Evolutionary conservation across 1,140 invertebrate genomes (phyloP), one percentile per base, ranked within the genome.

Genomic region (Drosophila jambulina): DNA sequence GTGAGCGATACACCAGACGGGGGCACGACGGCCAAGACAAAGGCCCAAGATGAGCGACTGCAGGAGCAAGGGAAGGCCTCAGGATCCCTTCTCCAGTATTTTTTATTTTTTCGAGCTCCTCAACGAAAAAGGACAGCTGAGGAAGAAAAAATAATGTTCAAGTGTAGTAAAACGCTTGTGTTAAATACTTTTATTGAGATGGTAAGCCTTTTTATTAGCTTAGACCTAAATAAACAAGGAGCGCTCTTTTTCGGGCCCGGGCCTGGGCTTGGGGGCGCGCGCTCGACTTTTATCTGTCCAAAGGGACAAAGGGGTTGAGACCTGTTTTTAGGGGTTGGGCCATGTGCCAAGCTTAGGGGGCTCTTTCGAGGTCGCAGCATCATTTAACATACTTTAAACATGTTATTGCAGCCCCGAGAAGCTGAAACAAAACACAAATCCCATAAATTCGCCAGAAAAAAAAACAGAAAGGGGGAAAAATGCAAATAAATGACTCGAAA

Each of bases 171-270:
- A 92, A 91, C 91, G 91, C 83, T 92, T 92, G 91, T 91, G 91
- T 92, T 92, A 92, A 92, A 92, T 92, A 92, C 91, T 91, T 92
- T 92, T 92, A 92, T 92, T 92, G 91, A 92, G 91, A 92, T 92
- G 91, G 86, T 92, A 92, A 92, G 91, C 91, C 91, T 91, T 92
- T 92, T 92, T 92, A 92, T 92, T 92, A 92, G 90, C 90, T 84
- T 81, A 82, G 80, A 86, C 91, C 91, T 91, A 92, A 91, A 91
- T 91, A 92, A 91, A 92, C 86, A 92, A 83, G 80, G 51, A 81
- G 60, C 46, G 23, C 53, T 23, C 23, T 38, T 38, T 56, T 56
- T 54, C 27, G 48, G 48, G n/a, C 25, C 48, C 45, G 1, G 6
- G 19, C 9, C 15, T 17, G 42, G 43, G 13, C n/a, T 27, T 36